These are phyloP conservation scores for Ellobius talpinus DNA, from an alignment of 2,113 vertebrate genomes.

Conservation along the genomic window DNA sequence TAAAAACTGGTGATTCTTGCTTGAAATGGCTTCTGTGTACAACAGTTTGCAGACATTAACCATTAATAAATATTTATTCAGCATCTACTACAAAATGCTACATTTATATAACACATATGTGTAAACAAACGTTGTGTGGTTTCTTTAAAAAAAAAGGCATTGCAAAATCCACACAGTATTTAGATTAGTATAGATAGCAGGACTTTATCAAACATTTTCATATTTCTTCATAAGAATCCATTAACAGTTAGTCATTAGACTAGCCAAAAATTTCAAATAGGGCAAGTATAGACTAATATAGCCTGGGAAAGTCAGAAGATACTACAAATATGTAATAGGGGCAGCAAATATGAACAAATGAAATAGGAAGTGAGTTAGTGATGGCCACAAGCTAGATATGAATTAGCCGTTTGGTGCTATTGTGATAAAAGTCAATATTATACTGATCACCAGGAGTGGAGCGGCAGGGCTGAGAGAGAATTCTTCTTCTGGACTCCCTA, in stretches of 20 bases:
- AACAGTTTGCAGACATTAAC: slow-evolving; percentile 48
- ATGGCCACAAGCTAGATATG: slow-evolving; percentile 66
- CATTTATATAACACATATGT: neutral
- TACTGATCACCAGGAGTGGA: slow-evolving; percentile 71
- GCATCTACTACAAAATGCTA: slow-evolving; percentile 24
- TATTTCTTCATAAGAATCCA: slow-evolving; percentile 15
- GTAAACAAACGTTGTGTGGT: neutral
- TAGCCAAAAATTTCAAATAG: neutral
- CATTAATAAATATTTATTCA: slow-evolving; percentile 59
- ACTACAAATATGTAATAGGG: neutral
- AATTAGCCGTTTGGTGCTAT: slow-evolving; percentile 75
- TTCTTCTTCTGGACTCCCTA: slow-evolving; percentile 70
- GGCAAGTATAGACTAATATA: slow-evolving; percentile 19
- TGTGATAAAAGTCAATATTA: slow-evolving; percentile 80
- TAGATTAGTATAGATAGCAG: slow-evolving; percentile 20
- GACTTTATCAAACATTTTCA: slow-evolving; percentile 20
- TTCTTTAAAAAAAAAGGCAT: neutral
- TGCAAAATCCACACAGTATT: slow-evolving; percentile 25
- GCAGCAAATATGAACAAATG: slow-evolving; percentile 55
- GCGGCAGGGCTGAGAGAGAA: slow-evolving; percentile 61
- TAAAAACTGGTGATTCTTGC: slow-evolving; percentile 44
- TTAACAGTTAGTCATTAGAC: slow-evolving; percentile 43
- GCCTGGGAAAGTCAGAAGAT: neutral
- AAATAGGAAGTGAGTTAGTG: slow-evolving; percentile 44
- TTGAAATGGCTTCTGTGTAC: slow-evolving; percentile 42